Conservation (phyloP, 2,797 vertebrate genomes). For the Simalia tracyae region DNA sequence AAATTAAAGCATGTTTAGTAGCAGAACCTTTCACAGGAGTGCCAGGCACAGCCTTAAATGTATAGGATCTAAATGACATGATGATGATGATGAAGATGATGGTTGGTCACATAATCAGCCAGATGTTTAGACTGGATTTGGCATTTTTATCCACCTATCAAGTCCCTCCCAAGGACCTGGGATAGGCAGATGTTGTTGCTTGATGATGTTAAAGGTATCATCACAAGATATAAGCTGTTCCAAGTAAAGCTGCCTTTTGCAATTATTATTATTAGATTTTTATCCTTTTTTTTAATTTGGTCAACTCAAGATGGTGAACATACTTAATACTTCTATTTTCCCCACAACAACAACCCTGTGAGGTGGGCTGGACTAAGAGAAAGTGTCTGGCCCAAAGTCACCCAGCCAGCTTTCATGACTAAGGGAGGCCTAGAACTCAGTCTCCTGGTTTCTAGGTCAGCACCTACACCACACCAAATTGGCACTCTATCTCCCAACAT, state of each 20-base stretch:
- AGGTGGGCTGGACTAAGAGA: neutral
- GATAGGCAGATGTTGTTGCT: too few relatives aligned
- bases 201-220: too few relatives aligned
- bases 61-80: neutral
- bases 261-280: too few relatives aligned
- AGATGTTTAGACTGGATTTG: too few relatives aligned
- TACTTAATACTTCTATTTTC: neutral
- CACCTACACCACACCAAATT: neutral
- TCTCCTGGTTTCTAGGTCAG: neutral
- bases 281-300: neutral
- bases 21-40: neutral
- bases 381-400: neutral
- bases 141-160: too few relatives aligned
- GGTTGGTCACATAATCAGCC: too few relatives aligned
- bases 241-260: too few relatives aligned
- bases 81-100: too few relatives aligned
- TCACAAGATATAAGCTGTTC: too few relatives aligned
- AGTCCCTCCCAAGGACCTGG: too few relatives aligned
- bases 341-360: neutral
- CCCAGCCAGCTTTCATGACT: neutral
- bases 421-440: neutral
- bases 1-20: neutral
- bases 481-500: neutral
- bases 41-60: neutral
- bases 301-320: neutral